phyloP scores from a whole-genome alignment of 2,113 vertebrate species.

The Cephalopholis sonnerati region DNA sequence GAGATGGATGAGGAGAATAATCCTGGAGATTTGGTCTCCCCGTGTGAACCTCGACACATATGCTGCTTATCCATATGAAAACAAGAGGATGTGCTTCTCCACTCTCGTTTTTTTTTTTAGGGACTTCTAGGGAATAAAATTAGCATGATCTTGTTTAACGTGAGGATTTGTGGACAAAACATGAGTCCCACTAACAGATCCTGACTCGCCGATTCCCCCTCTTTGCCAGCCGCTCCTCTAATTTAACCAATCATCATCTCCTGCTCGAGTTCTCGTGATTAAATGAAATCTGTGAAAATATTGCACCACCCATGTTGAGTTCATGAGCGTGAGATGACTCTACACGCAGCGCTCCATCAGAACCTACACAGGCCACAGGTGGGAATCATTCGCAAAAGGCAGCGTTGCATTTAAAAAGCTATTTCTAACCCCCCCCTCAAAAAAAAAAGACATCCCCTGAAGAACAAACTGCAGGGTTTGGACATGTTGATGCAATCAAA shows the following conservation, averaged over 20 bases:
- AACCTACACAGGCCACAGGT: slow-evolving; percentile 74
- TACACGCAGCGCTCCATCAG: slow-evolving; percentile 39
- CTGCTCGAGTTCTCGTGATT: slow-evolving; percentile 22
- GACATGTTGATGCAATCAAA: slow-evolving; percentile 85
- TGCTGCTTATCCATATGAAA: slow-evolving; percentile 22
- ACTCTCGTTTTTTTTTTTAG: background rate
- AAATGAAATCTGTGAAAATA: slow-evolving; percentile 18
- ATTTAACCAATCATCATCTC: slow-evolving; percentile 51
- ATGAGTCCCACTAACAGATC: slow-evolving; percentile 29
- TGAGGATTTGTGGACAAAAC: slow-evolving; percentile 9
- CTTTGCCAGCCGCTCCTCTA: slow-evolving; percentile 36
- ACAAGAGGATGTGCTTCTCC: slow-evolving; percentile 4
- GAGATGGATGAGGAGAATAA: slow-evolving; percentile 35
- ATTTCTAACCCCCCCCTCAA: slow-evolving; percentile 50
- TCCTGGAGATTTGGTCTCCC: slow-evolving; percentile 31
- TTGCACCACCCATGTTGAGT: slow-evolving; percentile 57
- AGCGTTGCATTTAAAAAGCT: slow-evolving; percentile 76
- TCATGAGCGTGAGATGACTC: slow-evolving; percentile 47
- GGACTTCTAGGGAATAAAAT: background rate
- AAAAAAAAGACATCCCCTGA: slow-evolving; percentile 52
- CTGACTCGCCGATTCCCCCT: background rate
- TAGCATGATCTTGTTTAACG: background rate
- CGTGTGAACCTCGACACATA: slow-evolving; percentile 31
- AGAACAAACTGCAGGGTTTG: slow-evolving; percentile 65
- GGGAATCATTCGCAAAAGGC: slow-evolving; percentile 82